Evolutionary conservation across 2,113 vertebrate genomes (phyloP).

Genomic region (Perca fluviatilis): DNA sequence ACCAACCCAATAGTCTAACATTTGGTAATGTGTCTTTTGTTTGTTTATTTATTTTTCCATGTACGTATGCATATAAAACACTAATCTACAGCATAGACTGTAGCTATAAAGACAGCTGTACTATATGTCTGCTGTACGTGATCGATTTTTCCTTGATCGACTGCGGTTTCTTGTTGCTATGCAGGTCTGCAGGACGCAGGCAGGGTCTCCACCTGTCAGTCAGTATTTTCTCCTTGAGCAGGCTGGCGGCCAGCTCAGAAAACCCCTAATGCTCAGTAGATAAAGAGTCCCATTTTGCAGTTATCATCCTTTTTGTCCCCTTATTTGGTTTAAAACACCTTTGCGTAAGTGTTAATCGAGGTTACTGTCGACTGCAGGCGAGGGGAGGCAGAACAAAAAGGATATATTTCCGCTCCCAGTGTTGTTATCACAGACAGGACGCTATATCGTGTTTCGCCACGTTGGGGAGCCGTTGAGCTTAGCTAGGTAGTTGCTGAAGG

Average conservation of each 20-base stretch:
- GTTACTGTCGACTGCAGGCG: not conserved
- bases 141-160: slow-evolving; percentile 81
- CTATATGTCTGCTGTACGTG: not conserved
- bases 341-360: not conserved
- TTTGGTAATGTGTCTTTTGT: not conserved
- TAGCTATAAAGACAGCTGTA: no score
- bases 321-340: not conserved
- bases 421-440: not conserved
- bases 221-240: slow-evolving; percentile 14
- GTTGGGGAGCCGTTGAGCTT: slow-evolving; percentile 54
- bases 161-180: slow-evolving; percentile 86
- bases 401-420: not conserved
- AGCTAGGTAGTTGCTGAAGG: slow-evolving; percentile 1
- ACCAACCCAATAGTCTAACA: not conserved
- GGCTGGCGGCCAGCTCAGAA: not conserved
- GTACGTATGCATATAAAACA: not conserved
- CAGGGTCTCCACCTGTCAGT: slow-evolving; percentile 5
- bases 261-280: not conserved
- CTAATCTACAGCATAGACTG: not conserved
- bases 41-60: not conserved
- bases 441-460: slow-evolving; percentile 31
- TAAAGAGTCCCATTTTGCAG: not conserved
- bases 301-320: fast-evolving
- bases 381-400: slow-evolving; percentile 19
- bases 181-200: slow-evolving; percentile 75